These are phyloP conservation scores for Takifugu ocellatus DNA, from an alignment of 2,797 vertebrate genomes.

Conservation along the genomic window DNA sequence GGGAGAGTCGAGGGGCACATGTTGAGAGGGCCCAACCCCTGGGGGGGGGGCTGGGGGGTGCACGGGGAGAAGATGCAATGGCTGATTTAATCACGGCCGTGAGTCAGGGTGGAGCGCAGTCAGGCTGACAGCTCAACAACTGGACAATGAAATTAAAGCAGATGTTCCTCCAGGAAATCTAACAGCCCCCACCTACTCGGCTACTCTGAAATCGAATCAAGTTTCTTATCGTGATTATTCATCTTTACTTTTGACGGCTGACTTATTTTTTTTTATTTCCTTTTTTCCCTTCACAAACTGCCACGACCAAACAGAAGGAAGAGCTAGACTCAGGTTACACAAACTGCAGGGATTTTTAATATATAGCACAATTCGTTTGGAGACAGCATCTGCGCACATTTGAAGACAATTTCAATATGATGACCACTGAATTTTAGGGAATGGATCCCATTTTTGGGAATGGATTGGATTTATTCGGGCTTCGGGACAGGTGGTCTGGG, in stretches of 20 bases:
- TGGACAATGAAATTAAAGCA: slow-evolving; percentile 14
- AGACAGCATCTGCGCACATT: slow-evolving; percentile 75
- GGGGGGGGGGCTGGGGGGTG: neutral
- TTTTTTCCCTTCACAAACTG: too few relatives aligned
- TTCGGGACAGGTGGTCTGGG: slow-evolving; percentile 17
- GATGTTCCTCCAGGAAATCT: slow-evolving; percentile 6
- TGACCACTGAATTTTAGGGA: slow-evolving; percentile 58
- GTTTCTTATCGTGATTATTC: neutral
- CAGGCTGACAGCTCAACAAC: slow-evolving; percentile 11
- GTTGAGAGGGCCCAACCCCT: neutral
- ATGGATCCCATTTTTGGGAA: slow-evolving; percentile 51
- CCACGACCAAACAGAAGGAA: slow-evolving; percentile 74
- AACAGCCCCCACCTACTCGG: neutral
- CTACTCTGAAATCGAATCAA: slow-evolving; percentile 13
- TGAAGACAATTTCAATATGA: slow-evolving; percentile 73
- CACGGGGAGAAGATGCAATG: neutral
- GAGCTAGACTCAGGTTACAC: slow-evolving; percentile 72
- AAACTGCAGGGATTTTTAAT: slow-evolving; percentile 71
- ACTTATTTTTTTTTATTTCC: neutral
- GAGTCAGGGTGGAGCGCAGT: slow-evolving; percentile 4
- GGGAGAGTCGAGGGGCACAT: neutral
- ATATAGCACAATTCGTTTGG: slow-evolving; percentile 72
- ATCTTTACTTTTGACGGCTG: neutral
- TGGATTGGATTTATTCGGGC: slow-evolving; percentile 48
- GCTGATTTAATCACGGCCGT: slow-evolving; percentile 10